Evolutionary conservation across 1,140 invertebrate genomes (phyloP).

Genomic region (Olivierus martensii): DNA sequence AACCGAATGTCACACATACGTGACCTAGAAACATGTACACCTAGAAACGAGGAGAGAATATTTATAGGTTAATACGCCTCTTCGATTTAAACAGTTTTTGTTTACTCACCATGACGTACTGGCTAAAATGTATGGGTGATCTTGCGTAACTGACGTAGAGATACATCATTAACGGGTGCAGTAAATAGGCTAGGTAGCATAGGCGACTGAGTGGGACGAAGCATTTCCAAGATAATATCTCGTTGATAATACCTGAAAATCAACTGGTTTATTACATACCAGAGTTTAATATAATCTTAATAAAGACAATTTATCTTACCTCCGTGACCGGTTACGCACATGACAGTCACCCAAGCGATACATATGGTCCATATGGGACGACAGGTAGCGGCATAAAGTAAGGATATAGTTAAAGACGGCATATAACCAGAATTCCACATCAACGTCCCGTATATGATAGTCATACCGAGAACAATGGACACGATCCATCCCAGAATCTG

Average conservation of each 20-base stretch:
- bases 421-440: conserved; percentile 14
- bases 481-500: conserved; percentile 9
- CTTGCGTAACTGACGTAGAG: conserved; percentile 14
- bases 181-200: conserved; percentile 17
- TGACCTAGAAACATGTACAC: conserved; percentile 15
- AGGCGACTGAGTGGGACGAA: conserved; percentile 18
- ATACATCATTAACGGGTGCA: conserved; percentile 21
- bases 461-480: neutral
- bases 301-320: conserved; percentile 3
- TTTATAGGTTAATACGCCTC: neutral
- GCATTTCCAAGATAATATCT: conserved; percentile 17
- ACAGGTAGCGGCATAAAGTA: conserved; percentile 14
- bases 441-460: conserved; percentile 12
- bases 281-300: too few relatives aligned
- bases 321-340: conserved; percentile 15
- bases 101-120: conserved; percentile 18
- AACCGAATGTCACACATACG: conserved; percentile 10
- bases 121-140: conserved; percentile 16
- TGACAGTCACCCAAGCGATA: conserved; percentile 14
- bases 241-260: conserved; percentile 16
- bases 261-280: too few relatives aligned
- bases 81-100: neutral
- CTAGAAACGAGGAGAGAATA: neutral
- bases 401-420: conserved; percentile 8
- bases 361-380: conserved; percentile 14